Evolutionary conservation across 2,113 vertebrate species (phyloP).

Genomic region (Cyphomyrus discorhynchus): DNA sequence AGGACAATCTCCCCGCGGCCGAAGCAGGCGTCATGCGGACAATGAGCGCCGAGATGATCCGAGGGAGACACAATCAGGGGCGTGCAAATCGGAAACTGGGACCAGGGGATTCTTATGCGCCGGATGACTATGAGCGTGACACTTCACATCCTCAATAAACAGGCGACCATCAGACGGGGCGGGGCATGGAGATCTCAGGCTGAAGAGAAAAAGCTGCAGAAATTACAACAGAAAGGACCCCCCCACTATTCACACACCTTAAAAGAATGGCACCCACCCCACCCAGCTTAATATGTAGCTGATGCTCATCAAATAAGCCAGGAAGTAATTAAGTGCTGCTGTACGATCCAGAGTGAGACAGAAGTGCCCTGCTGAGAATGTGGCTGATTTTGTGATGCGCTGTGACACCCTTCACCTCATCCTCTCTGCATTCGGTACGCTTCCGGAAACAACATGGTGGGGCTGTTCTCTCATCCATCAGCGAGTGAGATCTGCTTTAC

Average conservation of each 20-base stretch:
- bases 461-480: neutral
- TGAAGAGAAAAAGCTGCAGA: neutral
- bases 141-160: neutral
- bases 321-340: neutral
- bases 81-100: neutral
- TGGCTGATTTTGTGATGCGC: neutral
- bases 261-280: neutral
- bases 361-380: neutral
- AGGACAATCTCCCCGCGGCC: neutral
- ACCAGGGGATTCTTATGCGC: neutral
- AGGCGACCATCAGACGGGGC: neutral
- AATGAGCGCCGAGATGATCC: neutral
- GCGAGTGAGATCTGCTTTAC: neutral
- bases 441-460: neutral
- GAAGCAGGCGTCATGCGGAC: neutral
- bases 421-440: neutral
- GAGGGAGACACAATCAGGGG: neutral
- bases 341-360: neutral
- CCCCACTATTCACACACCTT: neutral
- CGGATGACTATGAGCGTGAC: neutral
- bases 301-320: neutral
- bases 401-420: neutral
- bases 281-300: neutral
- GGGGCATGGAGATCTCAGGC: neutral
- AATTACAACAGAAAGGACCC: neutral